Evolutionary conservation across 2,797 vertebrate species (phyloP), one percentile per base, ranked within the genome.

Genomic region (Ptychadena robeensis): DNA sequence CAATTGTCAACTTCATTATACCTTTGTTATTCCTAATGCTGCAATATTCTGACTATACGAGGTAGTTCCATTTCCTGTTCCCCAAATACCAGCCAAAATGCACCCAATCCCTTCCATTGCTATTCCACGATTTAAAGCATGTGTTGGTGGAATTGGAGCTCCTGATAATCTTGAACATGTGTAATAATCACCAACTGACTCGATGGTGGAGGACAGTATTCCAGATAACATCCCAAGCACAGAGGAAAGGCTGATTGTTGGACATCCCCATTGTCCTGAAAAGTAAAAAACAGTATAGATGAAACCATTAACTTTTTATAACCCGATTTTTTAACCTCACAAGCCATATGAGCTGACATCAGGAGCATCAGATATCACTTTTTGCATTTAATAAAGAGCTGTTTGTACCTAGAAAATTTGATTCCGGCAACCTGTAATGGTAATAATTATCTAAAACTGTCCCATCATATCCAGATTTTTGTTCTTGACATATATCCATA

Each of bases 11-110:
- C n/a, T n/a, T n/a, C n/a, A n/a, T n/a, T n/a, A n/a, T 86, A 95
- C 94, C 93, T 94, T 95, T 18, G 94, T 95, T 11, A 95, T 95
- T 25, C 94, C 93, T 0, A 95, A 91, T 3, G 94, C 93, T 0
- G 94, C 94, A 2, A 95, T 94, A 88, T 95, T 95, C 85, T 95
- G 94, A 69, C 94, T 95, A 86, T 94, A 95, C 34, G 94, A 95
- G 0, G 94, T 95, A 65, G 94, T 95, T 9, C 93, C 94, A 28
- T 95, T 95, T 18, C 94, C 94, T 1, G 90, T 95, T 79, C 94
- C 94, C 93, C 93, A 95, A 67, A 95, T 86, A 0, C 88, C 94
- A 0, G 94, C 94, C 86, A 95, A 82, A 72, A 95, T 90, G 79
- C 94, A 95, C 79, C 94, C 94, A 1, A 95, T 88, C n/a, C 93